Evolutionary conservation across 2,888 invertebrate genomes (phyloP).

Genomic region (Acanthacorydalis orientalis): DNA sequence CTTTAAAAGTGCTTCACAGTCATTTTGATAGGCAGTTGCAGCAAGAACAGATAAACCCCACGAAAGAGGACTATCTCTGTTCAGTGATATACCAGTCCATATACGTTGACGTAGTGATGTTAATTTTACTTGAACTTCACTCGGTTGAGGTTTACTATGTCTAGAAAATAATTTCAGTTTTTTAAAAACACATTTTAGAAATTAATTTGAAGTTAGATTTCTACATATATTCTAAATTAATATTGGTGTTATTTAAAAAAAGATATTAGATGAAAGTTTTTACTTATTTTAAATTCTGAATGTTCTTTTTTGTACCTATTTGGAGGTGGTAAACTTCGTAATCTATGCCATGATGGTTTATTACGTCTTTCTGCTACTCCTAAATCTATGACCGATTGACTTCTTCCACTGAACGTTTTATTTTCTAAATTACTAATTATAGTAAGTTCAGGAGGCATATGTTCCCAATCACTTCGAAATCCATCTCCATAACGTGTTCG

Average conservation of each 20-base stretch:
- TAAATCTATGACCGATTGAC: slow-evolving; percentile 32
- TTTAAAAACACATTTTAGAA: background rate
- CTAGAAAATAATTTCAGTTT: background rate
- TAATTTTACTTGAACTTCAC: slow-evolving; percentile 50
- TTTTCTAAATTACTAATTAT: slow-evolving; percentile 15
- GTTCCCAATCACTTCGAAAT: slow-evolving; percentile 30
- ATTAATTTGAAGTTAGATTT: too few relatives aligned
- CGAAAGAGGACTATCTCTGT: slow-evolving; percentile 36
- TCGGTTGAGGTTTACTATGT: slow-evolving; percentile 25
- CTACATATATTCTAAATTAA: too few relatives aligned
- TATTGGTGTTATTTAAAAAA: too few relatives aligned
- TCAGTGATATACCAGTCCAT: slow-evolving; percentile 44
- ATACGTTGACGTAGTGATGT: slow-evolving; percentile 51
- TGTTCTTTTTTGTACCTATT: background rate
- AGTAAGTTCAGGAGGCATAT: slow-evolving; percentile 36
- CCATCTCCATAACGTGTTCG: slow-evolving; percentile 26
- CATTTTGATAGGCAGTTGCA: slow-evolving; percentile 33
- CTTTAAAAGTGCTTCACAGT: slow-evolving; percentile 41
- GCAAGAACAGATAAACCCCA: slow-evolving; percentile 48
- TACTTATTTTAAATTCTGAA: too few relatives aligned
- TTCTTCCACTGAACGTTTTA: slow-evolving; percentile 15
- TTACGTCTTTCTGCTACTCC: slow-evolving; percentile 28
- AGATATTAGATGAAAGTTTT: too few relatives aligned
- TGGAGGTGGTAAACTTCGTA: slow-evolving; percentile 23
- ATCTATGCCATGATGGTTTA: slow-evolving; percentile 34